Percentiles rank a stretch among this genome's conserved stretches.
Conservation (phyloP, 2,797 vertebrate species). For the Hozukius guyotensis region DNA sequence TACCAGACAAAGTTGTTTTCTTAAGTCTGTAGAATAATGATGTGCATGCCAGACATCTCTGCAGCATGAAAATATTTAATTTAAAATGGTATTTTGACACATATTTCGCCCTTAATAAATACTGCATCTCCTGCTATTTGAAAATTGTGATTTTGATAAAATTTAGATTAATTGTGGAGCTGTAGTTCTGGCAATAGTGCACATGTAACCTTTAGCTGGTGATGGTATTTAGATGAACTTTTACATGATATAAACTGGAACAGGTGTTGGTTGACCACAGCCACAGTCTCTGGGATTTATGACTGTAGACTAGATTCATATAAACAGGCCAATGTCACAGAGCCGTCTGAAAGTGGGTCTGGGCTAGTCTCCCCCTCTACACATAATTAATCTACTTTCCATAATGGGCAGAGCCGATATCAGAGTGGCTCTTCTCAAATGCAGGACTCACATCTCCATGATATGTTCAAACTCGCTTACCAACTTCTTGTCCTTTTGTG, state of each 20-base stretch:
- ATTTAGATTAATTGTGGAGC: no score
- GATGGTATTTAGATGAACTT: background rate
- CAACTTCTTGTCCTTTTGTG: background rate
- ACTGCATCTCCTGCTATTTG: no score
- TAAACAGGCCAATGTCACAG: background rate
- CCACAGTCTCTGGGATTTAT: background rate
- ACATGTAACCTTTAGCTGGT: background rate
- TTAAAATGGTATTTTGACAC: no score
- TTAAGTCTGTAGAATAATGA: no score
- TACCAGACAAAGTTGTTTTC: no score
- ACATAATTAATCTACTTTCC: background rate
- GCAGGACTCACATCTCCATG: background rate
- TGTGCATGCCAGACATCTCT: no score
- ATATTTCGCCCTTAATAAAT: no score
- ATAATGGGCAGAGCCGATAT: background rate
- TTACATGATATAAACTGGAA: background rate
- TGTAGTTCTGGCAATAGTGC: background rate
- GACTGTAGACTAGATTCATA: background rate
- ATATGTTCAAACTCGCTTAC: background rate
- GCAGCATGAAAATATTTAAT: no score
- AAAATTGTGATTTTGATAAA: no score
- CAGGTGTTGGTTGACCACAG: background rate
- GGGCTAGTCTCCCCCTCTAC: background rate
- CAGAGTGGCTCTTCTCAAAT: background rate
- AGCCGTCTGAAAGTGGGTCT: background rate